Base-by-base conservation (phyloP, 1,140 invertebrate species). In the Cotesia vestalis region DNA sequence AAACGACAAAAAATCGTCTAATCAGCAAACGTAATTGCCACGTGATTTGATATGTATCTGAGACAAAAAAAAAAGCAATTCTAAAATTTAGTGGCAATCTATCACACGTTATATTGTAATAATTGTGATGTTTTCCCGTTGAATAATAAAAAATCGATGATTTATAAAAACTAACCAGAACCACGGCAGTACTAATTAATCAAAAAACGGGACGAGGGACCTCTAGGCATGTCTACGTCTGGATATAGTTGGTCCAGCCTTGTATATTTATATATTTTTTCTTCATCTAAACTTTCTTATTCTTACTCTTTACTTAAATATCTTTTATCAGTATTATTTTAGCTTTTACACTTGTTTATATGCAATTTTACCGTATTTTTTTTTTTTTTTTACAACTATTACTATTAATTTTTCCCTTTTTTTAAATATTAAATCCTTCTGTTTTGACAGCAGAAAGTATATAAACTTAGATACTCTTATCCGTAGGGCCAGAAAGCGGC, bases 401-500 rank as follows among this genome's bases (percentile, higher is more conserved):
- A 38, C 57, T 20, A 46, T 46, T 46, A 46, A 9, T 69, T 52
- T 71, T 51, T 35, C 53, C 62, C 17, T 68, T 60, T 46, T 53
- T 35, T 52, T 72, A 6, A 17, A 27, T 38, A 68, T 69, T 36
- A 53, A 66, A 46, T 6, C 36, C 9, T 46, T 70, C 35, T 59
- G 14, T 66, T 40, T 40, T 60, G 11, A 17, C 20, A 61, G 12
- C 34, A 55, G 55, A 59, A 62, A 69, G 4, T 14, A 34, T 14
- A 34, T 20, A 51, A 36, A 73, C 34, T 12, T 35, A n/a, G 66
- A 66, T 55, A 68, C 52, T 74, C 14, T 72, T 36, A 72, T 83
- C 79, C 85, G 69, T 86, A 87, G 75, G 85, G 86, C 85, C 85
- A 87, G 75, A 86, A 86, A 4, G 85, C 80, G 36, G 85, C 81